Conservation (phyloP, 1,140 invertebrate species). For the Drosophila watanabei region DNA sequence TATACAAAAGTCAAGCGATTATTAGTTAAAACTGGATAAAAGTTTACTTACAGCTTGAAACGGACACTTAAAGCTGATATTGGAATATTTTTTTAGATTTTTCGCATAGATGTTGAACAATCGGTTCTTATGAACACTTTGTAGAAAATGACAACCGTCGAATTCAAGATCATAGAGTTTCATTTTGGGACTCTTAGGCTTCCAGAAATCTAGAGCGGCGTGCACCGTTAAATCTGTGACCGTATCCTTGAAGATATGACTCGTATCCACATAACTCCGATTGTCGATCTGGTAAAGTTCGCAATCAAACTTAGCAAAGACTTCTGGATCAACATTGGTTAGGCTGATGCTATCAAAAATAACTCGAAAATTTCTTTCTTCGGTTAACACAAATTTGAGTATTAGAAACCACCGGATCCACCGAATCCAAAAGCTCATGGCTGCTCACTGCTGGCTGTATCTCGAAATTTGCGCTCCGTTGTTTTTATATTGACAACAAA, state of each 20-base stretch:
- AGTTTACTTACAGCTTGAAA: conserved; percentile 46
- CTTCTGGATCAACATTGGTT: conserved; percentile 23
- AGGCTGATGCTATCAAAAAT: conserved; percentile 42
- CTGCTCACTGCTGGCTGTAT: background rate
- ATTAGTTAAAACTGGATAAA: background rate
- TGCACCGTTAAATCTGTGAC: conserved; percentile 21
- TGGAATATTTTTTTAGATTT: conserved; percentile 34
- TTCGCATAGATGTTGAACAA: conserved; percentile 38
- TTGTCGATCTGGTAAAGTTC: conserved; percentile 38
- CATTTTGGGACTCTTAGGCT: conserved; percentile 22
- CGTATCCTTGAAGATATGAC: conserved; percentile 22
- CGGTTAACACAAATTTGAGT: background rate
- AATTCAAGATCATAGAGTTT: conserved; percentile 28
- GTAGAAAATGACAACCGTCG: conserved; percentile 43
- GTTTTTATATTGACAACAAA: background rate
- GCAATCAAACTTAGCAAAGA: conserved; percentile 37
- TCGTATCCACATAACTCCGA: conserved; percentile 39
- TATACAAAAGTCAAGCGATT: no score
- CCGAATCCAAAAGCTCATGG: conserved; percentile 37
- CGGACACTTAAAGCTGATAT: conserved; percentile 35
- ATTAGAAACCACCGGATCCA: conserved; percentile 11
- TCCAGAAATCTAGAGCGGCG: conserved; percentile 45
- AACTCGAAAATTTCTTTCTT: conserved; percentile 46
- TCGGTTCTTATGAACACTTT: conserved; percentile 23
- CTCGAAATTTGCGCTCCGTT: background rate